Evolutionary conservation across 2,888 invertebrate genomes (phyloP), one percentile per base, ranked within the genome.

Genomic region (Hypolimnas misippus): DNA sequence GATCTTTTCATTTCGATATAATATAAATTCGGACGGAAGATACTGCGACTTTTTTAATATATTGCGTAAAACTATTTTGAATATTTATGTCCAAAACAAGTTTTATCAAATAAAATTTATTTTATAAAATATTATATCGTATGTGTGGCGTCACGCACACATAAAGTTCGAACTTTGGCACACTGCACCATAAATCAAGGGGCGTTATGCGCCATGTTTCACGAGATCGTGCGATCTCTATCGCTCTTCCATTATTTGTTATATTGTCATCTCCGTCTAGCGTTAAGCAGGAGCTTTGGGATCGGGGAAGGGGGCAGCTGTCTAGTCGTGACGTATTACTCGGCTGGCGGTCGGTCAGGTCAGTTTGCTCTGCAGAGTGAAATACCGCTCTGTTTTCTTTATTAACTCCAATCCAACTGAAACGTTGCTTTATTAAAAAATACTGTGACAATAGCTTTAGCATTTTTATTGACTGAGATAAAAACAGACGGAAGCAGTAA

Each of bases 161-260:
- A 86, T 86, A 85, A 88, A 87, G 76, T 86, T 87, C 85, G 84
- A 88, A 91, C 86, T 92, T 92, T 89, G 90, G 91, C 89, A 89
- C 85, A 87, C 85, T 85, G 70, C 65, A 86, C 82, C 81, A 92
- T 92, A 91, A 92, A 92, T 92, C 92, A 92, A 89, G 92, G 90
- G 92, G 92, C 92, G 92, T 92, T 91, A 89, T 92, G 86, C 92
- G 92, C 92, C 92, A 92, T 92, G 92, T 92, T 92, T 91, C 89
- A 92, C 87, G 82, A 84, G 86, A 78, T 81, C 77, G 73, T 76
- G 77, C 81, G 76, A 74, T 89, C 87, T 84, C 86, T 83, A 77
- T 92, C 84, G 69, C 86, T 79, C 91, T 75, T 74, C 71, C 62
- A 72, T 69, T 67, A 78, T 80, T 79, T 75, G 76, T 78, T 72